Evolutionary conservation across 1,140 invertebrate species (phyloP).

Genomic region (Manduca sexta): DNA sequence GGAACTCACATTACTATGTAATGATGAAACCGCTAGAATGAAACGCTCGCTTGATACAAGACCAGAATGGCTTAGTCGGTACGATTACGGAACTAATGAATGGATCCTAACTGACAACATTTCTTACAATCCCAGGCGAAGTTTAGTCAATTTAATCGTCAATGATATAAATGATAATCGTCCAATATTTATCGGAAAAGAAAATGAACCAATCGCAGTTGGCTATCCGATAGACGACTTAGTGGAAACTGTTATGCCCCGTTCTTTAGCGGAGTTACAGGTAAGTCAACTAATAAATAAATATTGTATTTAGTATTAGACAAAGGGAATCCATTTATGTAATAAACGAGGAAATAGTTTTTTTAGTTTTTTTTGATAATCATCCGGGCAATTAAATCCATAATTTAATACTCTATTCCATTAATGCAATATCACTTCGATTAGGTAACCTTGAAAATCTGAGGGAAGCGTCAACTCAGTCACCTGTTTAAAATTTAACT

Average conservation of each 20-base stretch:
- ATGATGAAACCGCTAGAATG: slow-evolving; percentile 24
- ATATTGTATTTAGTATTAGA: too few species aligned
- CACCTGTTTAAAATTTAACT: too few species aligned
- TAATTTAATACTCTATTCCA: too few species aligned
- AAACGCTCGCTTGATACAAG: slow-evolving; percentile 32
- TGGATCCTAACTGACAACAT: slow-evolving; percentile 61
- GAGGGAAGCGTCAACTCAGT: too few species aligned
- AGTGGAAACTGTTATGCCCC: slow-evolving; percentile 46
- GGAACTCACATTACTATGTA: slow-evolving; percentile 48
- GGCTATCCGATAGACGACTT: slow-evolving; percentile 64
- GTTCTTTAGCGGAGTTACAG: slow-evolving; percentile 56
- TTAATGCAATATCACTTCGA: too few species aligned
- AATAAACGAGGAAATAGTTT: too few species aligned
- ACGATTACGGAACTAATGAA: slow-evolving; percentile 49
- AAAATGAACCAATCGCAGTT: slow-evolving; percentile 50
- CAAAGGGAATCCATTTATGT: too few species aligned
- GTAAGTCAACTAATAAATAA: slow-evolving; percentile 26
- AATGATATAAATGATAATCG: slow-evolving; percentile 71
- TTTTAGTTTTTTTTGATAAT: too few species aligned
- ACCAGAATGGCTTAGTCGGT: slow-evolving; percentile 26
- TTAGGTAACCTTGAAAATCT: too few species aligned
- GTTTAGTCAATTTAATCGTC: slow-evolving; percentile 63
- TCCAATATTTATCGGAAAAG: slow-evolving; percentile 56
- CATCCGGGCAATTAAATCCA: neutral
- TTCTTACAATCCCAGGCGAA: slow-evolving; percentile 42